Evolutionary conservation across 2,113 vertebrate genomes (phyloP).

Genomic region (Jacana jacana): DNA sequence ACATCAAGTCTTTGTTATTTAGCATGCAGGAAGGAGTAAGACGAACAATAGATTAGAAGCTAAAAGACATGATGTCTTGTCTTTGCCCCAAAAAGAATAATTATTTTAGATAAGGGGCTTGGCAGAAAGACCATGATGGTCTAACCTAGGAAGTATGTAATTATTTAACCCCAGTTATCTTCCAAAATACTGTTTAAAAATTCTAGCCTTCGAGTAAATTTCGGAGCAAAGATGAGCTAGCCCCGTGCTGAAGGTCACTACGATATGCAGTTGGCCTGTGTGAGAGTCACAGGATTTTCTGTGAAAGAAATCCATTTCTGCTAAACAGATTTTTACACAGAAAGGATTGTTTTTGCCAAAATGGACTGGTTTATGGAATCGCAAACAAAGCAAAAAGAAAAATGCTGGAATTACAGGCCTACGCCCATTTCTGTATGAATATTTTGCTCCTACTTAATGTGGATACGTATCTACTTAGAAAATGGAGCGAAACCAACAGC

Average conservation of each 20-base stretch:
- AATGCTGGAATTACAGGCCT: background rate
- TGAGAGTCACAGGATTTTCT: background rate
- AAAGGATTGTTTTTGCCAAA: background rate
- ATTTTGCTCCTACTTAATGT: background rate
- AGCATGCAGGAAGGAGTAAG: background rate
- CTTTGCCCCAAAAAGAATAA: background rate
- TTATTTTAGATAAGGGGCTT: slow-evolving; percentile 1
- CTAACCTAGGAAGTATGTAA: background rate
- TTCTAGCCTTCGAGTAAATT: background rate
- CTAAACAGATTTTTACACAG: background rate
- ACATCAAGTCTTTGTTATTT: background rate
- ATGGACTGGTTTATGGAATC: background rate
- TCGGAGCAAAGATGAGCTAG: background rate
- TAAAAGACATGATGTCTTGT: background rate
- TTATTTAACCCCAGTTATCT: background rate
- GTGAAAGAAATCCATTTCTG: background rate
- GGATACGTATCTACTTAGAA: background rate
- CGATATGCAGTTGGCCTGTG: background rate
- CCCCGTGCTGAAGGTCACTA: background rate
- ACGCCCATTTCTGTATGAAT: background rate
- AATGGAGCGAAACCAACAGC: background rate
- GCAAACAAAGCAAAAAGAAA: background rate
- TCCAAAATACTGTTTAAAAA: background rate
- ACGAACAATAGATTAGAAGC: background rate
- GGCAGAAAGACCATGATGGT: background rate